phyloP scores from a whole-genome alignment of 92 coral and sea anemone species.

The Palythoa caribaeorum region DNA sequence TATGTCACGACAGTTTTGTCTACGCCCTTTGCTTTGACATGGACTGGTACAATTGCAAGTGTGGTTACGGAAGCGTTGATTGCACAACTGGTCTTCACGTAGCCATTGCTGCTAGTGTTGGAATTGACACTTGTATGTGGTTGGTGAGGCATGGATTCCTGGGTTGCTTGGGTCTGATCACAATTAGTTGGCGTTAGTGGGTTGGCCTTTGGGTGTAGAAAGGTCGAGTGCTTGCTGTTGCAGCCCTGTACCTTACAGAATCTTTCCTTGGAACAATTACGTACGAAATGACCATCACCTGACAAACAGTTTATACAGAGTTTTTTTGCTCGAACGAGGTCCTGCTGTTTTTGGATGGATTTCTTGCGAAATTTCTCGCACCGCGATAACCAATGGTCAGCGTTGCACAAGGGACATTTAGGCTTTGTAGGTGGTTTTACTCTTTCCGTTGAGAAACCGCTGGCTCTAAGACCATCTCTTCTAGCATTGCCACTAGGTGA shows the following conservation, averaged over 20 bases:
- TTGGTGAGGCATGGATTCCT: neutral
- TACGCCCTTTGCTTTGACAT: conserved; percentile 44
- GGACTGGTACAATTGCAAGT: conserved; percentile 51
- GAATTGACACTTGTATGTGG: neutral
- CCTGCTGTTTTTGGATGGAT: too few relatives aligned
- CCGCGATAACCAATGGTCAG: neutral
- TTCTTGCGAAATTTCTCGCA: neutral
- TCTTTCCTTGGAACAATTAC: neutral
- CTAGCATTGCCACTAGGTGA: neutral
- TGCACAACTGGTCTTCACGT: neutral
- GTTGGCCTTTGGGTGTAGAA: too few relatives aligned
- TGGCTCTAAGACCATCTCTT: neutral
- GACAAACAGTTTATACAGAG: too few relatives aligned
- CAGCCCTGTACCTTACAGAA: neutral
- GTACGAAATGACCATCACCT: too few relatives aligned
- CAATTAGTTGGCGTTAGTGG: too few relatives aligned
- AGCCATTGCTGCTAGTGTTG: neutral
- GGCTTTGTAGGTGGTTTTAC: too few relatives aligned
- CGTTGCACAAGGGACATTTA: neutral
- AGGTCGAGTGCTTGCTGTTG: too few relatives aligned
- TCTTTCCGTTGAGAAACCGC: too few relatives aligned
- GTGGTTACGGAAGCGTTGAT: neutral
- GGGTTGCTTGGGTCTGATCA: too few relatives aligned
- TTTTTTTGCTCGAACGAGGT: too few relatives aligned
- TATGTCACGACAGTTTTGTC: conserved; percentile 40